phyloP scores from a whole-genome alignment of 2,797 vertebrate genomes.

The Characodon lateralis region DNA sequence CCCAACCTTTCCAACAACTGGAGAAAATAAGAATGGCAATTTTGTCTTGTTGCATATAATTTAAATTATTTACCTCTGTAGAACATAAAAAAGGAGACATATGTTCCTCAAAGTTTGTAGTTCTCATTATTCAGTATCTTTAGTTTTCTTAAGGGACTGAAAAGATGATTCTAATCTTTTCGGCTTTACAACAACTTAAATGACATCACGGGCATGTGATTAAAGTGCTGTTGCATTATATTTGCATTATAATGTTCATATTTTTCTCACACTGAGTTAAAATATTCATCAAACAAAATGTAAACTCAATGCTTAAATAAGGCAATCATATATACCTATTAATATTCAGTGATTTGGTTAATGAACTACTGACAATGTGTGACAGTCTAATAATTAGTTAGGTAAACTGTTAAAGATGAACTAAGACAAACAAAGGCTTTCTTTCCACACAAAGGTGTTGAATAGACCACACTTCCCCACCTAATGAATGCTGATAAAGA shows the following conservation, averaged over 20 bases:
- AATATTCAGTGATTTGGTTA: slow-evolving; percentile 30
- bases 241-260: background rate
- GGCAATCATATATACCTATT: background rate
- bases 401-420: slow-evolving; percentile 51
- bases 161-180: too few species aligned
- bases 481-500: slow-evolving; percentile 70
- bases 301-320: background rate
- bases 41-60: too few species aligned
- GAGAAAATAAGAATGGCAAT: too few species aligned
- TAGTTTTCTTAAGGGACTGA: background rate
- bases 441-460: slow-evolving; percentile 52
- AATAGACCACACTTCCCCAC: slow-evolving; percentile 59
- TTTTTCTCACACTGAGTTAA: background rate
- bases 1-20: too few species aligned
- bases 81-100: too few species aligned
- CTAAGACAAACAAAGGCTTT: slow-evolving; percentile 61
- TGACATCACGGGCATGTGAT: background rate
- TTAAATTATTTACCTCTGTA: too few species aligned
- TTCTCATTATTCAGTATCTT: background rate
- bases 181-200: background rate
- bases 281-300: background rate
- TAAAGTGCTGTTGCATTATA: background rate
- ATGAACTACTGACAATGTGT: slow-evolving; percentile 34
- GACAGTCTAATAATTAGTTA: slow-evolving; percentile 55
- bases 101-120: too few species aligned